A percentile compares a stretch with the other conserved stretches of the same genome.
phyloP scores from a whole-genome alignment of 2,797 vertebrate genomes.

The Dendrocincla tyrannina region DNA sequence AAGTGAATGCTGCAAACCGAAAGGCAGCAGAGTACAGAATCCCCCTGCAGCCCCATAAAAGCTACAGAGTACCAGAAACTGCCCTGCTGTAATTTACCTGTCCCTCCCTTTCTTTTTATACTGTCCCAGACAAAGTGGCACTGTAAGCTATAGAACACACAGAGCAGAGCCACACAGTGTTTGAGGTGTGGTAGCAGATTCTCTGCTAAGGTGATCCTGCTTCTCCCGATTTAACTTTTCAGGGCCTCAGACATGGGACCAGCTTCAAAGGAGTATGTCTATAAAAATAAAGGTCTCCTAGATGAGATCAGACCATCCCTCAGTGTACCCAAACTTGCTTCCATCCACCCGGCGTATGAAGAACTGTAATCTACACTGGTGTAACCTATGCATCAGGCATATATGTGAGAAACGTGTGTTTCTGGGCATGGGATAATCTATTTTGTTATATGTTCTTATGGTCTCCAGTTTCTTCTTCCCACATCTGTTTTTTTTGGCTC shows the following conservation, averaged over 20 bases:
- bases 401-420: neutral
- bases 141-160: neutral
- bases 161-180: neutral
- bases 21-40: neutral
- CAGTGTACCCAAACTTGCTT: neutral
- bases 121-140: neutral
- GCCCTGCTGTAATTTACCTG: neutral
- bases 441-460: neutral
- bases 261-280: neutral
- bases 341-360: neutral
- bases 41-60: neutral
- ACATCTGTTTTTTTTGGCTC: conserved; percentile 26
- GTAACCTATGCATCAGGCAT: neutral
- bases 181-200: neutral
- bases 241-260: neutral
- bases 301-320: neutral
- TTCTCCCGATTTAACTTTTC: neutral
- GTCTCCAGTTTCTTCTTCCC: conserved; percentile 33
- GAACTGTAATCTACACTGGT: neutral
- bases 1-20: neutral
- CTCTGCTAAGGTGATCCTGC: neutral
- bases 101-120: neutral
- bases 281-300: neutral
- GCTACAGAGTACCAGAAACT: neutral
- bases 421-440: neutral